A percentile compares a stretch with the other conserved stretches of the same genome.
Conservation (phyloP, 2,113 vertebrate genomes). For the Carlito syrichta region DNA sequence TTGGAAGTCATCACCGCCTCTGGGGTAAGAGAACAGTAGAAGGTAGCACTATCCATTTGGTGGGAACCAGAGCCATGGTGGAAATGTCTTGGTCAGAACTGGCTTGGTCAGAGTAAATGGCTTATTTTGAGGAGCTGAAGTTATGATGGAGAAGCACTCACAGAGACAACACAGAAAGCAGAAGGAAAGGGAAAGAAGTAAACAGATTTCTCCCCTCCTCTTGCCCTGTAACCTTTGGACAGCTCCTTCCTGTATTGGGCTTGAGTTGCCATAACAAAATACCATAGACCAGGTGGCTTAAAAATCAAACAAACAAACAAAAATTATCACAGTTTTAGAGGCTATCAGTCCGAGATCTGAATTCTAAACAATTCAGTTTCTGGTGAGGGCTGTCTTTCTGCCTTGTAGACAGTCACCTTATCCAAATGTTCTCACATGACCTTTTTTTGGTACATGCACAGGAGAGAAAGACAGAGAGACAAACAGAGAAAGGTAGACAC, state of each 20-base stretch:
- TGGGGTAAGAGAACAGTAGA: neutral
- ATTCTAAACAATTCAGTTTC: neutral
- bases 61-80: neutral
- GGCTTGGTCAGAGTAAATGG: neutral
- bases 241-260: neutral
- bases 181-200: neutral
- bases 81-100: neutral
- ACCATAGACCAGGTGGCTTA: neutral
- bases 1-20: neutral
- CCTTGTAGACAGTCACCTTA: neutral
- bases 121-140: neutral
- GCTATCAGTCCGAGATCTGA: neutral
- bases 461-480: neutral
- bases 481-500: neutral
- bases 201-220: neutral
- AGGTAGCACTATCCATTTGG: neutral
- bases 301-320: neutral
- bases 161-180: neutral
- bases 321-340: neutral
- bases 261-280: neutral
- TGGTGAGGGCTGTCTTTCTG: neutral
- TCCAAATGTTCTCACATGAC: neutral
- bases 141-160: neutral
- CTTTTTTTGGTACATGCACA: neutral
- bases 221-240: neutral